Evolutionary conservation across 1,140 invertebrate species (phyloP), one percentile per base, ranked within the genome.

Genomic region (Drosophila rhopaloa): DNA sequence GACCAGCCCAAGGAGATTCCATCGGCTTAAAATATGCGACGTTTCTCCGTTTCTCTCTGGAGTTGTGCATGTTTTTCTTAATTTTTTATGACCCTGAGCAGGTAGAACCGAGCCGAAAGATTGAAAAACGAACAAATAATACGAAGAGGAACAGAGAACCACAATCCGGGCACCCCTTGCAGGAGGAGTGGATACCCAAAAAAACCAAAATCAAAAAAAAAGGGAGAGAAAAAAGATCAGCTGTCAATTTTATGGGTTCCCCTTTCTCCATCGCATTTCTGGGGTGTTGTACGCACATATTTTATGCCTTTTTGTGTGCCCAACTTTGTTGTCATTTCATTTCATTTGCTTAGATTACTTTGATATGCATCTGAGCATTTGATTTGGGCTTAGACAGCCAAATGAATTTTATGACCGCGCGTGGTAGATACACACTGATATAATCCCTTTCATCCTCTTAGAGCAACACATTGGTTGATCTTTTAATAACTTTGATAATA

Each of bases 21-120:
- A 58, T 43, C 73, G 59, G 70, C 80, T 75, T 79, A 76, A 83
- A 79, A 83, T 83, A 83, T 83, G 80, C 80, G 75, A 76, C 57
- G 80, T 78, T 38, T 47, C 67, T 46, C 48, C 73, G 58, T 44
- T 61, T 32, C 54, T 54, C 56, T 54, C 62, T 63, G 66, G 57
- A 67, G 74, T 65, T 81, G 79, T 79, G 68, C 80, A 79, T 82
- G 80, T 82, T 83, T 81, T 83, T 71, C 76, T 83, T 83, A 79
- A 83, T 83, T 83, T 83, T 83, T 83, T 83, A 83, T 83, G 76
- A 63, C 71, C 65, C 70, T 78, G 80, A 73, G 80, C 80, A 83
- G 80, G 80, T 83, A 83, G 80, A 79, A 70, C 40, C 14, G 13
- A 57, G 47, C 13, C 53, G 60, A 66, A 56, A 67, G 19, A 67